Evolutionary conservation across 2,888 invertebrate species (phyloP), one percentile per base, ranked within the genome.

Genomic region (Trissoscelio sp.): DNA sequence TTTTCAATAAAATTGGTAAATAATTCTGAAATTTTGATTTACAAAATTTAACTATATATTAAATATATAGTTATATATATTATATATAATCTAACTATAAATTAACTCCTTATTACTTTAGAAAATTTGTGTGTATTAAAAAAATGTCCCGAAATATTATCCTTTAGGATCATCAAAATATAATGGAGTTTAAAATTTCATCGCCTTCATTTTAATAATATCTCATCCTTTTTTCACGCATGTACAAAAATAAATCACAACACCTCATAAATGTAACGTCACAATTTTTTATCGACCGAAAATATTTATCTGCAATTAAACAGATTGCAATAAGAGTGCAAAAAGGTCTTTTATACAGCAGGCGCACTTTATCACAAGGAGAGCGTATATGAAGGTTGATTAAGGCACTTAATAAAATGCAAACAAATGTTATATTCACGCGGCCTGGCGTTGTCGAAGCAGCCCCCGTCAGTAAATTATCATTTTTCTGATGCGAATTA

Each of bases 351-450:
- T 37, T n/a, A n/a, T n/a, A n/a, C 53, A 57, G 39, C 24, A 18
- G 22, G 12, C 20, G 24, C 39, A 55, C 55, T 55, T 70, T 60
- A 70, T 77, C 77, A 62, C 12, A 39, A 20, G 5, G 62, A 31
- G 6, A 16, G 31, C 31, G 55, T 12, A 44, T 72, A 64, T 78
- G 66, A 57, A 64, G 78, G 69, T 75, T 64, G 70, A 75, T 81
- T 74, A 75, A 81, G 46, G 75, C 42, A 46, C 46, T 55, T 70
- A 81, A 81, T 75, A 75, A 81, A 75, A 75, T 60, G 75, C 80
- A 81, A 81, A 64, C 80, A 75, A 75, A 72, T 55, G 69, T 60
- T 57, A 55, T 51, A 16, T 73, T 73, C 44, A 64, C 64, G 69
- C 51, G 70, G 48, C 3, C 34, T 18, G 3, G 51, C 60, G 74